Percentiles rank a stretch among this genome's conserved stretches.
Conservation (phyloP, 2,113 vertebrate species). For the Cephalopholis sonnerati region DNA sequence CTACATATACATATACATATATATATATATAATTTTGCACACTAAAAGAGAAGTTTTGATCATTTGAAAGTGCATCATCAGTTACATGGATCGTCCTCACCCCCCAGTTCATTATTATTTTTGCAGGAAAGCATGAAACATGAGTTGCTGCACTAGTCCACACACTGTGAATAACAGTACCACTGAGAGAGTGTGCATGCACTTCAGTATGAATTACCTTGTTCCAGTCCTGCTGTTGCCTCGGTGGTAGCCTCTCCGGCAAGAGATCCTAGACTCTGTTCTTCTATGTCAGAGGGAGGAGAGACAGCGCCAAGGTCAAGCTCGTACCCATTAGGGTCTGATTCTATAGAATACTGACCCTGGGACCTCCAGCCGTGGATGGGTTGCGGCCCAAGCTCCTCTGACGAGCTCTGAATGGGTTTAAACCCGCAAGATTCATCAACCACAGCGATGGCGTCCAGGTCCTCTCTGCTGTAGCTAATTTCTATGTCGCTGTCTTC, state of each 20-base stretch:
- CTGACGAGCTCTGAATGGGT: conserved; percentile 80
- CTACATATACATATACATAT: no score
- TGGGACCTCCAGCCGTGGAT: conserved; percentile 61
- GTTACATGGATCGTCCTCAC: no score
- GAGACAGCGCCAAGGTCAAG: conserved; percentile 67
- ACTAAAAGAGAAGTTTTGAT: no score
- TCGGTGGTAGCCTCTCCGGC: background rate
- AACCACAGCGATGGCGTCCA: conserved; percentile 39
- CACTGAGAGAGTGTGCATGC: no score
- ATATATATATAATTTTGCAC: no score
- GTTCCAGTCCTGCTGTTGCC: background rate
- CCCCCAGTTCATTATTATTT: no score
- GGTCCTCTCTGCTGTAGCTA: conserved; percentile 79
- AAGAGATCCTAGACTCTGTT: conserved; percentile 60
- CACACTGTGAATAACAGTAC: background rate
- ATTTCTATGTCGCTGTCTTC: conserved; percentile 83
- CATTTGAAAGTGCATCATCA: no score
- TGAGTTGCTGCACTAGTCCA: background rate
- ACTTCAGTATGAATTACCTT: conserved; percentile 43
- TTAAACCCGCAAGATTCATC: conserved; percentile 69
- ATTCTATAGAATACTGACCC: conserved; percentile 79
- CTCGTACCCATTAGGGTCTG: conserved; percentile 80
- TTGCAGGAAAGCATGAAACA: background rate
- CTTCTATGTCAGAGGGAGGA: conserved; percentile 72
- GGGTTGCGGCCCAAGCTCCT: conserved; percentile 68